phyloP scores from a whole-genome alignment of 2,797 vertebrate genomes.

The Hydrocynus forskahlii region DNA sequence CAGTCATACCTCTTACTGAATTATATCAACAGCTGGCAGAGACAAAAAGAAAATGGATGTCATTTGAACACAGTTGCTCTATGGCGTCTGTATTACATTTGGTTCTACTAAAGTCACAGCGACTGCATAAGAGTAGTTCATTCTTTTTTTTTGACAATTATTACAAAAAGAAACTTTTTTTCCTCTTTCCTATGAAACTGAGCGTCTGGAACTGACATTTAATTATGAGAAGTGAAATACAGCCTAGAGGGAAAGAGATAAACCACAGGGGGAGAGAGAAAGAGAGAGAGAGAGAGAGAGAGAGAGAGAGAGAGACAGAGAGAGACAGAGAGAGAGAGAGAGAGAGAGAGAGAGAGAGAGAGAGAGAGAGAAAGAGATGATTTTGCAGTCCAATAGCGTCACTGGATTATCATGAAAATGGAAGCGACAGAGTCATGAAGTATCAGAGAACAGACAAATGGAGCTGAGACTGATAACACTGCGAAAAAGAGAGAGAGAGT shows the following conservation, averaged over 20 bases:
- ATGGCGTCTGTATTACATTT: constrained; percentile 9
- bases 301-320: constrained; percentile 34
- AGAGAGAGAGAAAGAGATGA: constrained; percentile 55
- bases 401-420: constrained; percentile 84
- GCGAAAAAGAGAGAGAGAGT: constrained; percentile 62
- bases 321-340: constrained; percentile 31
- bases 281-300: constrained; percentile 39
- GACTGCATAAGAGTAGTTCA: constrained; percentile 31
- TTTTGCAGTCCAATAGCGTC: constrained; percentile 81
- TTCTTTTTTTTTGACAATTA: constrained; percentile 68
- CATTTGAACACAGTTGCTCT: constrained; percentile 7
- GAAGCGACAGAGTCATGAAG: constrained; percentile 80
- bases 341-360: constrained; percentile 44
- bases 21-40: constrained; percentile 24
- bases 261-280: constrained; percentile 62
- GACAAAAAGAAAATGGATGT: neutral
- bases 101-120: neutral
- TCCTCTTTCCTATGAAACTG: constrained; percentile 54
- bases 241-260: constrained; percentile 79
- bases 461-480: constrained; percentile 79
- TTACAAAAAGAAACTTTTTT: constrained; percentile 60
- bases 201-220: constrained; percentile 78
- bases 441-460: constrained; percentile 79
- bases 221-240: constrained; percentile 83
- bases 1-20: neutral